Percentiles rank a stretch among this genome's conserved stretches.
Conservation (phyloP, 2,888 invertebrate genomes). For the Leptinotarsa haldemani region DNA sequence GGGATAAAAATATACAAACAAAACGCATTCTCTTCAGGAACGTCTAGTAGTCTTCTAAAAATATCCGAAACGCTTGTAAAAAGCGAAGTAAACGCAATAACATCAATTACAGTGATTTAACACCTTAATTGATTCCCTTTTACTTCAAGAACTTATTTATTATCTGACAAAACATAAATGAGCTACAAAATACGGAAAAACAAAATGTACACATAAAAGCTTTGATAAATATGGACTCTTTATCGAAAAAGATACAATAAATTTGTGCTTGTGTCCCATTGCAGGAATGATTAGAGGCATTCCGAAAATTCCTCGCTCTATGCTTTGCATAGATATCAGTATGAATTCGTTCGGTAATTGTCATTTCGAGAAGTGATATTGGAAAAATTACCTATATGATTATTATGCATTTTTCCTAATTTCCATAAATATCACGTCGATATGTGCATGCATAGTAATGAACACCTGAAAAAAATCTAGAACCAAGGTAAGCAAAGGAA, state of each 20-base stretch:
- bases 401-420: slow-evolving; percentile 20
- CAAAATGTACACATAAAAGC: slow-evolving; percentile 23
- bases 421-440: slow-evolving; percentile 17
- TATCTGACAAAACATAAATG: slow-evolving; percentile 57
- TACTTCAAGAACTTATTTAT: slow-evolving; percentile 55
- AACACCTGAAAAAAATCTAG: neutral
- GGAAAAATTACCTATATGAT: slow-evolving; percentile 25
- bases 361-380: slow-evolving; percentile 23
- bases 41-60: slow-evolving; percentile 53
- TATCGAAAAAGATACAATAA: slow-evolving; percentile 32
- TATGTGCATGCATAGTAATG: neutral
- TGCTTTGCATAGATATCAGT: slow-evolving; percentile 36
- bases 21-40: slow-evolving; percentile 53
- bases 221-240: slow-evolving; percentile 37
- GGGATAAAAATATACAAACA: slow-evolving; percentile 56
- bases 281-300: slow-evolving; percentile 21
- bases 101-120: slow-evolving; percentile 60
- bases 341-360: slow-evolving; percentile 24
- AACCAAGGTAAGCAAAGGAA: neutral
- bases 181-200: slow-evolving; percentile 50
- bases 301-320: slow-evolving; percentile 23
- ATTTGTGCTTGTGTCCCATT: slow-evolving; percentile 28
- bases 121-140: slow-evolving; percentile 56
- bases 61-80: slow-evolving; percentile 54
- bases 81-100: slow-evolving; percentile 55